phyloP scores from a whole-genome alignment of 1,140 invertebrate genomes.

The Diploscapter pachys region DNA sequence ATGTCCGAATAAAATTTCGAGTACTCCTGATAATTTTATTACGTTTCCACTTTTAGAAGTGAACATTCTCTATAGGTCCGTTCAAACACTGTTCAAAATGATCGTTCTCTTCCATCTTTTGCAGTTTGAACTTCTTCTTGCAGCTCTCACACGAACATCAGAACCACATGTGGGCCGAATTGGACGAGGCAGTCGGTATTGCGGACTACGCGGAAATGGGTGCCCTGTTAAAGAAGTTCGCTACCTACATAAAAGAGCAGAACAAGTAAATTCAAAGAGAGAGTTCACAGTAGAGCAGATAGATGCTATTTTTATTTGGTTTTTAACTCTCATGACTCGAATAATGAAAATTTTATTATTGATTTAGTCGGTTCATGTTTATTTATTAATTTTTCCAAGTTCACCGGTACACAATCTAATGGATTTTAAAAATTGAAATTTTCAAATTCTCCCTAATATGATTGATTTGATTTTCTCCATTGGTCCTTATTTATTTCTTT shows the following conservation, averaged over 20 bases:
- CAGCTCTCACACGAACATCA: slow-evolving; percentile 21
- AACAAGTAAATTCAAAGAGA: neutral
- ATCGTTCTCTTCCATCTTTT: neutral
- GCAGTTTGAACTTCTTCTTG: neutral
- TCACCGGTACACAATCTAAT: too few relatives aligned
- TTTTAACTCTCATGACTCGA: too few relatives aligned
- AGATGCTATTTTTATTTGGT: too few relatives aligned
- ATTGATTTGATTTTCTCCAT: too few relatives aligned
- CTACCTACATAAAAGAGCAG: neutral
- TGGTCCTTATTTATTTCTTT: too few relatives aligned
- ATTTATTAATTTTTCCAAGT: too few relatives aligned
- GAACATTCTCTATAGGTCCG: neutral
- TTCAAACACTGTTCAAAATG: neutral
- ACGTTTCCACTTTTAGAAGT: neutral
- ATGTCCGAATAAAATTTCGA: too few relatives aligned
- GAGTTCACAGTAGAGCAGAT: too few relatives aligned
- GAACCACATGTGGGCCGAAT: slow-evolving; percentile 24
- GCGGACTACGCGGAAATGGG: slow-evolving; percentile 30
- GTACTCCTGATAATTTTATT: neutral
- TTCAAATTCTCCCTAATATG: too few relatives aligned
- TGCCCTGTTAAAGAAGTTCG: slow-evolving; percentile 18
- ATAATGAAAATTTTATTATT: too few relatives aligned
- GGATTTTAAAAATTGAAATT: too few relatives aligned
- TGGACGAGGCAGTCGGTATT: slow-evolving; percentile 29
- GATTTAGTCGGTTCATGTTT: too few relatives aligned